Percentiles rank a stretch among this genome's conserved stretches.
These are phyloP conservation scores for Notothenia rossii DNA, from an alignment of 2,113 vertebrate genomes.

Conservation along the genomic window DNA sequence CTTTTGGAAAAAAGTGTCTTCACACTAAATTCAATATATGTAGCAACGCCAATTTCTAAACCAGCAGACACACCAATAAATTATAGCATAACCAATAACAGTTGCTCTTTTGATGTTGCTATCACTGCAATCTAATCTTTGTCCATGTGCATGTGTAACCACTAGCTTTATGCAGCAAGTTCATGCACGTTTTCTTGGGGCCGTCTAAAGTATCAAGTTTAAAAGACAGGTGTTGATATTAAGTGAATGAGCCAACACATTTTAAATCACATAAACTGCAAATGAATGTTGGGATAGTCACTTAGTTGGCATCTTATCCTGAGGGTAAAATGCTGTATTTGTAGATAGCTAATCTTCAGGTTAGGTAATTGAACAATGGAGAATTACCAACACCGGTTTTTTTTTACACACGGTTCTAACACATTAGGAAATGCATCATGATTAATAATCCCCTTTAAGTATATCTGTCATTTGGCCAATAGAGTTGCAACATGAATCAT, in stretches of 20 bases:
- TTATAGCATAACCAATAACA: background rate
- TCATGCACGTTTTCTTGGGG: background rate
- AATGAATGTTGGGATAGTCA: slow-evolving; percentile 5
- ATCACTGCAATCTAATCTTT: background rate
- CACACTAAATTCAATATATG: background rate
- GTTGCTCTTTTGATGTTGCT: background rate
- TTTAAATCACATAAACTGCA: slow-evolving; percentile 5
- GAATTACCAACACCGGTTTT: background rate
- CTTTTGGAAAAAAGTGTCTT: background rate
- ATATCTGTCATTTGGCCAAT: background rate
- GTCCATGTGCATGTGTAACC: background rate
- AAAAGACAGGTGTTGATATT: slow-evolving; percentile 37
- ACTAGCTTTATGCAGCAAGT: background rate
- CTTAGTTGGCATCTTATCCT: slow-evolving; percentile 7
- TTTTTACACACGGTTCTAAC: too few species aligned
- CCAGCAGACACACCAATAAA: background rate
- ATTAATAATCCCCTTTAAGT: too few species aligned
- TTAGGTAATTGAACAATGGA: background rate
- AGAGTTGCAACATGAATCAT: background rate
- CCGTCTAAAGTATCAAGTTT: slow-evolving; percentile 21
- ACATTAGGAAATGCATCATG: too few species aligned
- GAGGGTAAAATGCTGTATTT: background rate
- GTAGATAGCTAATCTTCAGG: background rate
- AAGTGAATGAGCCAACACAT: slow-evolving; percentile 3
- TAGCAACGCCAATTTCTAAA: background rate